Conservation (phyloP, 2,113 vertebrate genomes). For the Brachionichthys hirsutus region DNA sequence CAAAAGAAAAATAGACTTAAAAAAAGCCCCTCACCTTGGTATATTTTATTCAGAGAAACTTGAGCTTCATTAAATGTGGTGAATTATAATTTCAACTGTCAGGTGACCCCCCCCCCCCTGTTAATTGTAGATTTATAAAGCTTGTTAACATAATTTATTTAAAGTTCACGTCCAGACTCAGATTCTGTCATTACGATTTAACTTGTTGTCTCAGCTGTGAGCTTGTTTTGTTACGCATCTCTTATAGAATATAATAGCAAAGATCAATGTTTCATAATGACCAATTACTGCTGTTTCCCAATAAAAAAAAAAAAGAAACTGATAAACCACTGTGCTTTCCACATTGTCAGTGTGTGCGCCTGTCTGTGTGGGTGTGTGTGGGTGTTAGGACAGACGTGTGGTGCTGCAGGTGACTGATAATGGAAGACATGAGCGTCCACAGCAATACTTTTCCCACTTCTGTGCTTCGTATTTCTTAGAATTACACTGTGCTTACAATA, state of each 20-base stretch:
- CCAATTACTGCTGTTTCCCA: constrained; percentile 21
- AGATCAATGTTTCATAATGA: constrained; percentile 18
- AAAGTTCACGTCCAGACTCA: constrained; percentile 27
- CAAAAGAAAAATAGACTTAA: too few species aligned
- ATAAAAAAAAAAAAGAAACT: constrained; percentile 58
- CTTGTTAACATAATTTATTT: constrained; percentile 53
- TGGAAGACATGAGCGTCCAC: not conserved
- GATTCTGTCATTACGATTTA: constrained; percentile 37
- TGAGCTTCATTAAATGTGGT: too few species aligned
- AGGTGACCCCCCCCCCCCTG: constrained; percentile 3
- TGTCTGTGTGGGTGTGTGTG: not conserved
- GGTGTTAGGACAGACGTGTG: not conserved
- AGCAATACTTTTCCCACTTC: too few species aligned
- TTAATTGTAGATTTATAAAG: constrained; percentile 33
- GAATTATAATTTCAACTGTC: constrained; percentile 28
- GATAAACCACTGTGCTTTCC: constrained; percentile 31
- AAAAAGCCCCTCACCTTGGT: too few species aligned
- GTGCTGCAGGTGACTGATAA: constrained; percentile 27
- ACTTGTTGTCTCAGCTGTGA: constrained; percentile 3
- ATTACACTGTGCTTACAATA: too few species aligned
- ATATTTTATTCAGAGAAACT: too few species aligned
- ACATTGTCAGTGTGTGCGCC: not conserved
- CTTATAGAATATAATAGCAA: not conserved
- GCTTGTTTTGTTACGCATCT: not conserved
- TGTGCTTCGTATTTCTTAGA: too few species aligned